A percentile compares a stretch with the other conserved stretches of the same genome.
These are phyloP conservation scores for Drosophila neocordata DNA, from an alignment of 1,140 invertebrate species.

Conservation along the genomic window DNA sequence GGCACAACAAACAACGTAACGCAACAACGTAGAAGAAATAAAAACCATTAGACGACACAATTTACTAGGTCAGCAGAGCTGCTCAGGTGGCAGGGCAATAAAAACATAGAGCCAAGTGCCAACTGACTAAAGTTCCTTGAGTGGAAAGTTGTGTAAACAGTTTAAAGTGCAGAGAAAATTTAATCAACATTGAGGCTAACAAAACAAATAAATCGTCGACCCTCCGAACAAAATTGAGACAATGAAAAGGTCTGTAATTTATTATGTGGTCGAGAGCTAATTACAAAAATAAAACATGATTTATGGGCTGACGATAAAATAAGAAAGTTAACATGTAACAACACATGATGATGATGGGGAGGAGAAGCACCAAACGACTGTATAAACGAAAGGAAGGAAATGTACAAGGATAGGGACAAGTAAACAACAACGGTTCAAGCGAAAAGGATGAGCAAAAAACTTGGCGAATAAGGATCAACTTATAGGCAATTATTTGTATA, in stretches of 20 bases:
- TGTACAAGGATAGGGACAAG: constrained; percentile 24
- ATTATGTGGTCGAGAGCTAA: constrained; percentile 71
- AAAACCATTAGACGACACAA: constrained; percentile 71
- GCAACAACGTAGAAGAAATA: constrained; percentile 25
- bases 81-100: constrained; percentile 59
- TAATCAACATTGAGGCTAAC: constrained; percentile 68
- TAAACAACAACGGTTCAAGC: constrained; percentile 42
- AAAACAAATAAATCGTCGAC: constrained; percentile 18
- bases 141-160: constrained; percentile 40
- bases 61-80: constrained; percentile 64
- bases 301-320: constrained; percentile 63
- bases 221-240: constrained; percentile 54
- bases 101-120: constrained; percentile 44
- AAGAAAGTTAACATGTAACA: constrained; percentile 47
- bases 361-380: not conserved
- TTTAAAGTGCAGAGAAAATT: constrained; percentile 43
- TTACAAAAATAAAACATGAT: constrained; percentile 79
- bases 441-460: not conserved
- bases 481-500: constrained; percentile 70
- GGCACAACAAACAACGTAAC: constrained; percentile 57
- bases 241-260: constrained; percentile 76
- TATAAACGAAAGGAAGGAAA: constrained; percentile 30
- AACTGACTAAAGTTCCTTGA: constrained; percentile 7
- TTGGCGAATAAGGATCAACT: constrained; percentile 38
- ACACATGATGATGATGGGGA: constrained; percentile 23